phyloP scores from a whole-genome alignment of 2,113 vertebrate genomes.

The mouse (Mus musculus) region DNA sequence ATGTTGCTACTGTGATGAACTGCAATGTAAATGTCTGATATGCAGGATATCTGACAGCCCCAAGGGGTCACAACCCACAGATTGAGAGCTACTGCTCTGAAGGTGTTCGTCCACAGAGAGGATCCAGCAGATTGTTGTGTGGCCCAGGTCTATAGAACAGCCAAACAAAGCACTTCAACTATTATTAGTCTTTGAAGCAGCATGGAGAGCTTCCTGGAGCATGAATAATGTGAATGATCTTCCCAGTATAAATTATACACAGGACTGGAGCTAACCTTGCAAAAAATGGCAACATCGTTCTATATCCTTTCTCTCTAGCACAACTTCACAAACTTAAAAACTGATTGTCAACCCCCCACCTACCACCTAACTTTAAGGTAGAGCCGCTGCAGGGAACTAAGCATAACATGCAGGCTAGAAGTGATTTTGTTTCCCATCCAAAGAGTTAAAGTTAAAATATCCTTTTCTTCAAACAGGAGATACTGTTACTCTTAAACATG shows the following conservation, averaged over 20 bases:
- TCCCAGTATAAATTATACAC: conserved; percentile 74
- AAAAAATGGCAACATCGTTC: conserved; percentile 66
- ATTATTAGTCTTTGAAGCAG: conserved; percentile 70
- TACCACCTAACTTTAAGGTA: conserved; percentile 47
- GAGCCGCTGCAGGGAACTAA: conserved; percentile 15
- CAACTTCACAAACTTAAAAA: conserved; percentile 44
- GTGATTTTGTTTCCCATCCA: not conserved
- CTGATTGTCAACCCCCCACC: not conserved
- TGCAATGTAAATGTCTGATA: not conserved
- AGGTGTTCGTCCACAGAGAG: not conserved
- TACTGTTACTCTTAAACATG: not conserved
- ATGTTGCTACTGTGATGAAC: not conserved
- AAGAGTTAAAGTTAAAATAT: conserved; percentile 27
- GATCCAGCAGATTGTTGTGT: not conserved
- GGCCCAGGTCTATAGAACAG: conserved; percentile 66
- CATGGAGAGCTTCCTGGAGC: conserved; percentile 74
- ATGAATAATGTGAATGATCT: conserved; percentile 74
- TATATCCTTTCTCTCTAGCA: not conserved
- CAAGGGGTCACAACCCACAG: not conserved
- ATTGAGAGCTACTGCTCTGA: not conserved
- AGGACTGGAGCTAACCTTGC: conserved; percentile 72
- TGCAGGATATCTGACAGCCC: not conserved
- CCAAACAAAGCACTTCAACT: conserved; percentile 71
- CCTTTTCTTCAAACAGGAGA: conserved; percentile 29
- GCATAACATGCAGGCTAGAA: conserved; percentile 33